Percentiles rank a stretch among this genome's conserved stretches.
Evolutionary conservation across 2,797 vertebrate genomes (phyloP).

Genomic region (Halcyon badia): DNA sequence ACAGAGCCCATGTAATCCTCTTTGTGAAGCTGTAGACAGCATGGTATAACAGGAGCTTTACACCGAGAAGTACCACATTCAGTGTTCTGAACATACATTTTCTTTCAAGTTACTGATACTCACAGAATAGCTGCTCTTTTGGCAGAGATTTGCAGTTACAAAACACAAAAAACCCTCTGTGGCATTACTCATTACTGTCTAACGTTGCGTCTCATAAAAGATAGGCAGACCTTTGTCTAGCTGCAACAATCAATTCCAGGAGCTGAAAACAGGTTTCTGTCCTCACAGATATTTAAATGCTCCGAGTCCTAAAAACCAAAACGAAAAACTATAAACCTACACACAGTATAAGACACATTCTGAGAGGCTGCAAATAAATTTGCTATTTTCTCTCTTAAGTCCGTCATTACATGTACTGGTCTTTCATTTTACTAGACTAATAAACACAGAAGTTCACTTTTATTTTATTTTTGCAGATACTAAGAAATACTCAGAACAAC

Average conservation of each 20-base stretch:
- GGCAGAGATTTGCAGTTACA: slow-evolving; percentile 21
- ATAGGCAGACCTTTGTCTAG: not conserved
- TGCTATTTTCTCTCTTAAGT: not conserved
- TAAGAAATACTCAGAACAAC: not conserved
- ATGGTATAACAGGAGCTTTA: slow-evolving; percentile 35
- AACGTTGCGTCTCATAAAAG: not conserved
- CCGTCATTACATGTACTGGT: not conserved
- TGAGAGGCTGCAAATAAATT: not conserved
- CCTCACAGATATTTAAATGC: not conserved
- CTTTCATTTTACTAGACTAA: not conserved
- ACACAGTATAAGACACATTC: not conserved
- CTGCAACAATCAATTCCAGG: not conserved
- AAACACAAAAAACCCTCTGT: slow-evolving; percentile 1
- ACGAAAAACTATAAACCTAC: not conserved
- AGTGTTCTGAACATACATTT: not conserved
- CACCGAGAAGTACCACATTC: not conserved
- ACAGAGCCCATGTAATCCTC: slow-evolving; percentile 21
- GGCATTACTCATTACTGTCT: not conserved
- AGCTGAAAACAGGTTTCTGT: not conserved
- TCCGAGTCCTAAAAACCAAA: not conserved
- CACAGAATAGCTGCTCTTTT: slow-evolving; percentile 10
- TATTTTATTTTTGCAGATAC: not conserved
- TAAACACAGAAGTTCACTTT: not conserved
- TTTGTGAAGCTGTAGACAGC: slow-evolving; percentile 3
- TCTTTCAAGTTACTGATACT: slow-evolving; percentile 31